These are phyloP conservation scores for Sebastes miniatus DNA, from an alignment of 2,797 vertebrate species.

Conservation along the genomic window DNA sequence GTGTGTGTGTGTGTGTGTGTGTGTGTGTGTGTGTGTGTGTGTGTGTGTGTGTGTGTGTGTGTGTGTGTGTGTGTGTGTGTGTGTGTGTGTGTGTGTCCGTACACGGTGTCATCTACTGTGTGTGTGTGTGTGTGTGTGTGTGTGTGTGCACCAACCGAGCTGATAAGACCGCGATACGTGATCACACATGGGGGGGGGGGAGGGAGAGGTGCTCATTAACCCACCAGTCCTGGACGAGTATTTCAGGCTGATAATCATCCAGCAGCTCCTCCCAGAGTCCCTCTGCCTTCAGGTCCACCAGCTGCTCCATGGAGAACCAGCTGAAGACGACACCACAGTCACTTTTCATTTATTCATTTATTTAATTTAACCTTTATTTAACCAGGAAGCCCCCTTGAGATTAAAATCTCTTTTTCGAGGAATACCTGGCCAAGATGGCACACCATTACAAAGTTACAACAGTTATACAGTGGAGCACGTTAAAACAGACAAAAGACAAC, in stretches of 20 bases:
- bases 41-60: not conserved
- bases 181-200: not conserved
- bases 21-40: not conserved
- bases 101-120: not conserved
- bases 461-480: too few relatives aligned
- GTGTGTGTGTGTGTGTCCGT: not conserved
- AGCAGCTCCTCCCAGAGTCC: constrained; percentile 88
- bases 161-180: constrained; percentile 12
- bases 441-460: too few relatives aligned
- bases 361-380: too few relatives aligned
- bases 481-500: too few relatives aligned
- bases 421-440: too few relatives aligned
- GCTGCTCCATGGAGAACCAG: constrained; percentile 88
- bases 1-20: too few relatives aligned
- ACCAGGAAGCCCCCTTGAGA: too few relatives aligned
- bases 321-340: constrained; percentile 61
- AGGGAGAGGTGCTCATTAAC: constrained; percentile 12
- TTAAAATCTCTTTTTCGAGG: too few relatives aligned
- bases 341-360: too few relatives aligned
- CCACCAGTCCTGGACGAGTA: constrained; percentile 86
- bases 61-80: too few relatives aligned
- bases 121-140: too few relatives aligned
- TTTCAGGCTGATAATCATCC: constrained; percentile 85
- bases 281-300: constrained; percentile 84
- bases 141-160: not conserved